phyloP scores from a whole-genome alignment of 2,888 invertebrate species.

The Andrena minutula region DNA sequence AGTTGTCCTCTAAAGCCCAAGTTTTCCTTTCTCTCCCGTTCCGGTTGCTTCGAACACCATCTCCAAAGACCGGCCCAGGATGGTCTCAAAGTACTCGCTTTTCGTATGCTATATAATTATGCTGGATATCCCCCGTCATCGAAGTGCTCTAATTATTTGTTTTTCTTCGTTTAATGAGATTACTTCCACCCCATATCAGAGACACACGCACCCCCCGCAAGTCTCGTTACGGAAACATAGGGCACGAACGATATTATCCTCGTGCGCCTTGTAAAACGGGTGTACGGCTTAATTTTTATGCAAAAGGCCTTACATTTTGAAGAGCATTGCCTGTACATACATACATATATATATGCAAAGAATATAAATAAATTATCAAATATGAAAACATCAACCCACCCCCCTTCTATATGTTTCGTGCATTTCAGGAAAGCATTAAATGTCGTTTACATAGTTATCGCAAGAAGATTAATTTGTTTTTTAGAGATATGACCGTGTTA shows the following conservation, averaged over 20 bases:
- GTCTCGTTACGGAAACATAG: constrained; percentile 64
- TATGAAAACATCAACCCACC: constrained; percentile 83
- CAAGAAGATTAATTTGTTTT: constrained; percentile 78
- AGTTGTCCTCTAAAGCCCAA: constrained; percentile 67
- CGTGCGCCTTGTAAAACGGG: constrained; percentile 58
- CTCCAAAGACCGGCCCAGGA: constrained; percentile 55
- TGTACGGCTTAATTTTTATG: constrained; percentile 81
- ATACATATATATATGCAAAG: constrained; percentile 77
- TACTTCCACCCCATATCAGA: constrained; percentile 51
- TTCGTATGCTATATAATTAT: constrained; percentile 71
- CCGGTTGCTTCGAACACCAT: constrained; percentile 50
- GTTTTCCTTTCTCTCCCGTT: constrained; percentile 56
- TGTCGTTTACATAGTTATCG: constrained; percentile 85
- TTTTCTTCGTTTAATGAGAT: constrained; percentile 41
- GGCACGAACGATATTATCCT: constrained; percentile 57
- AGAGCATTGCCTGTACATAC: constrained; percentile 70
- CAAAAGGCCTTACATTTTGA: constrained; percentile 81
- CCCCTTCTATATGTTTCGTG: constrained; percentile 95
- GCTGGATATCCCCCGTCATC: constrained; percentile 58
- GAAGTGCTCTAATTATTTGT: constrained; percentile 58
- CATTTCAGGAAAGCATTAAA: constrained; percentile 94
- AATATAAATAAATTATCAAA: constrained; percentile 85
- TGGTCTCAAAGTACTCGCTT: constrained; percentile 62
- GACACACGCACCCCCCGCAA: constrained; percentile 20
- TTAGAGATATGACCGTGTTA: constrained; percentile 79